Conservation (phyloP, 1,140 invertebrate species). For the Zaprionus ghesquierei region DNA sequence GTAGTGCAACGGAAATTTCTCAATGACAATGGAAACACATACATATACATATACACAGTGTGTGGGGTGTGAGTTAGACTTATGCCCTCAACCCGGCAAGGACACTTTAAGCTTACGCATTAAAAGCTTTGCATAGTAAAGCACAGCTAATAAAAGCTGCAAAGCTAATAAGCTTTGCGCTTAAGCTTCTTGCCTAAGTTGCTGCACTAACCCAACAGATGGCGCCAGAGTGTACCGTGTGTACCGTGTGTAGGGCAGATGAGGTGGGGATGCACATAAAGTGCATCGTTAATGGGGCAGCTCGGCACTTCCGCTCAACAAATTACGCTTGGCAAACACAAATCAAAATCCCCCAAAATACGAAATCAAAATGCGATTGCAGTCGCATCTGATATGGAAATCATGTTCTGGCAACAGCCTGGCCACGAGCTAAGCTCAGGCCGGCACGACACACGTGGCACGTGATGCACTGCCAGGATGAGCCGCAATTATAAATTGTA, state of each 20-base stretch:
- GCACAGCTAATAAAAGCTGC: constrained; percentile 16
- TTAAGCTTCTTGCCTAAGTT: background rate
- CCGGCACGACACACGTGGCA: constrained; percentile 11
- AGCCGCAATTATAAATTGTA: constrained; percentile 69
- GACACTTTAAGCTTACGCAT: constrained; percentile 33
- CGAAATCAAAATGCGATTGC: constrained; percentile 31
- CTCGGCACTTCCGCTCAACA: constrained; percentile 66
- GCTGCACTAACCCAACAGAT: background rate
- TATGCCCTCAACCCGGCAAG: constrained; percentile 40
- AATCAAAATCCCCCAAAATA: constrained; percentile 58
- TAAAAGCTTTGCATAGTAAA: constrained; percentile 21
- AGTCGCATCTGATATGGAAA: constrained; percentile 45
- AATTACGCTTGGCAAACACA: constrained; percentile 74
- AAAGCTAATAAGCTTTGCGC: constrained; percentile 13
- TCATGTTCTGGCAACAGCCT: constrained; percentile 46
- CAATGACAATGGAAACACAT: constrained; percentile 53
- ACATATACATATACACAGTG: background rate
- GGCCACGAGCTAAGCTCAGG: background rate
- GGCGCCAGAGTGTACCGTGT: constrained; percentile 19
- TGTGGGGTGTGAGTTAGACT: background rate
- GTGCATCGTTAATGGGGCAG: constrained; percentile 64
- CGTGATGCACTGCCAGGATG: constrained; percentile 48
- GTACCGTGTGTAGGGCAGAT: background rate
- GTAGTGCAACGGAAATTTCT: constrained; percentile 54
- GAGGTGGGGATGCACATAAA: constrained; percentile 1